Evolutionary conservation across 2,113 vertebrate species (phyloP), one percentile per base, ranked within the genome.

Genomic region (Corydoras maculifer): DNA sequence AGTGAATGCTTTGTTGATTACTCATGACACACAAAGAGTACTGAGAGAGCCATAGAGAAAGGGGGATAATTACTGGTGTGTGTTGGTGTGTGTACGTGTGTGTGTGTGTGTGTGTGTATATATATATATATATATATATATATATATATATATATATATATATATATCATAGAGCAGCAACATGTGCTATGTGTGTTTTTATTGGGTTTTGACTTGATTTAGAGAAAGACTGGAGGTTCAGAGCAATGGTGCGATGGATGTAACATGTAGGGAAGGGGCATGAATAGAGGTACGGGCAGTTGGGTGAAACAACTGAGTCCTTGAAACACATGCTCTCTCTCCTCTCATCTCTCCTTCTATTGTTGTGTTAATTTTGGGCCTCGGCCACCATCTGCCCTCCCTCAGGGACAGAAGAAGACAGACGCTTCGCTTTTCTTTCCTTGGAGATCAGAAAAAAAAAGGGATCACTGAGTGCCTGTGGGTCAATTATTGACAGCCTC

Each of bases 361-460:
- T 73, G 63, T 73, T 73, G 72, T 73, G 72, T 64, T 62, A 73
- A 73, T 73, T 48, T 43, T 48, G 58, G 58, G 64, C 64, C 65
- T 55, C 64, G 72, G 49, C 64, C 72, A 73, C 72, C 72, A 73
- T 73, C 72, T 73, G 72, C 72, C 64, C 64, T 73, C 57, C 48
- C 63, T 35, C 18, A 61, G 72, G 58, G 30, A 30, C 25, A 48
- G 30, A n/a, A 8, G 59, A 72, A 55, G 62, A 43, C 70, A 67
- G 50, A 72, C 62, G 62, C 62, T 65, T 32, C n/a, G 8, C 29
- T 43, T 51, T 62, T 68, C 65, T 73, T 67, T 66, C 65, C 50
- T 9, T n/a, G 15, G 70, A 68, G 72, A 73, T 61, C 30, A 61
- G 49, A 65, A 48, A 65, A 30, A 30, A 31, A 35, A 29, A 60